A percentile compares a stretch with the other conserved stretches of the same genome.
Evolutionary conservation across 2,888 invertebrate species (phyloP).

Genomic region (Drosophila ustulata): DNA sequence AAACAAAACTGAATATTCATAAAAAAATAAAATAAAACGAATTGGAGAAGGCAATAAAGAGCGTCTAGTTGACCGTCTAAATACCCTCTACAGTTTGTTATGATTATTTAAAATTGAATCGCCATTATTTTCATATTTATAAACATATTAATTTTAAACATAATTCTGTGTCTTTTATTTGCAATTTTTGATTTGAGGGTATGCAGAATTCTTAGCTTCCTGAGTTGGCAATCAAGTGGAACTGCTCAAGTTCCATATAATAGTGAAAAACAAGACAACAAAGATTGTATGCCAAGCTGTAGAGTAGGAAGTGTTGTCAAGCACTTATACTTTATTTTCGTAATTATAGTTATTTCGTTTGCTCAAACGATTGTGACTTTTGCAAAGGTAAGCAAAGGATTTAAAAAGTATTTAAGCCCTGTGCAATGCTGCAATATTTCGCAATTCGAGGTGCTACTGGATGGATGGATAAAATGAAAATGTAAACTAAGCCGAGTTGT

Average conservation of each 20-base stretch:
- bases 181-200: background rate
- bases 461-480: conserved; percentile 12
- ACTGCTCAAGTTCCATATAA: conserved; percentile 6
- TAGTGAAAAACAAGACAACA: conserved; percentile 28
- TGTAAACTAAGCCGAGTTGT: background rate
- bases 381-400: background rate
- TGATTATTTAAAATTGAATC: no score
- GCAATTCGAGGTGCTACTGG: conserved; percentile 1
- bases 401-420: background rate
- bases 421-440: background rate
- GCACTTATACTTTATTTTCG: background rate
- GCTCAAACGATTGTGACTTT: background rate
- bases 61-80: background rate
- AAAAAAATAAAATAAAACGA: conserved; percentile 37
- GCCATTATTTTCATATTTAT: no score
- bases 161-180: no score
- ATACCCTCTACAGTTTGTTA: background rate
- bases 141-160: no score
- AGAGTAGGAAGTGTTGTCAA: no score
- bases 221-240: conserved; percentile 2
- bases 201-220: conserved; percentile 5
- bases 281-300: no score
- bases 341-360: background rate
- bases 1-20: conserved; percentile 72
- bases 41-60: conserved; percentile 29